These are phyloP conservation scores for Diorhabda sublineata DNA, from an alignment of 1,140 invertebrate species.

Conservation along the genomic window DNA sequence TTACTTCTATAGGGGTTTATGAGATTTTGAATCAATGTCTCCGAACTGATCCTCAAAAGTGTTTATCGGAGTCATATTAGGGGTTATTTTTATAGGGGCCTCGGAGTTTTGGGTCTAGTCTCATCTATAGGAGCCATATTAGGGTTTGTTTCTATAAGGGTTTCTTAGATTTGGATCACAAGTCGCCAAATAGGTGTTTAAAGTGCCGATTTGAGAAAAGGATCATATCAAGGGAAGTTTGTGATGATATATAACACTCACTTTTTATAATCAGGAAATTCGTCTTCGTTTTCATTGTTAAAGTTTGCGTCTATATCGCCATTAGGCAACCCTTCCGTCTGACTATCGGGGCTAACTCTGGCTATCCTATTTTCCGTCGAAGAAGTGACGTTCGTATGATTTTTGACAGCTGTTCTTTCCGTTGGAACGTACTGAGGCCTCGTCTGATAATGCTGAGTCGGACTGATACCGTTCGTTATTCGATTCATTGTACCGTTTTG, in stretches of 20 bases:
- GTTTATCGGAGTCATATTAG: no score
- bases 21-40: no score
- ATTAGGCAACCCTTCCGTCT: conserved; percentile 36
- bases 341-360: conserved; percentile 45
- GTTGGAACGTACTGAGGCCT: not conserved
- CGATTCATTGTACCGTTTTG: conserved; percentile 9
- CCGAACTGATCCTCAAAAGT: no score
- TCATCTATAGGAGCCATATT: no score
- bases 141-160: no score
- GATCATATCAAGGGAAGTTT: no score
- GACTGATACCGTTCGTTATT: conserved; percentile 5
- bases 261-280: conserved; percentile 55
- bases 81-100: no score
- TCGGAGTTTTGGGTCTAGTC: no score
- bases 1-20: no score
- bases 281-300: conserved; percentile 25
- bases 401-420: conserved; percentile 20
- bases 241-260: conserved; percentile 42
- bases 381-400: conserved; percentile 35
- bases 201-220: no score
- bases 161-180: no score
- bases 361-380: conserved; percentile 34
- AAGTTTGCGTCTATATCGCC: conserved; percentile 23
- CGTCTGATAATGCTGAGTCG: not conserved
- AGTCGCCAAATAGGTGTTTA: no score